Evolutionary conservation across 2,888 invertebrate genomes (phyloP), one percentile per base, ranked within the genome.

Genomic region (Drosophila sordidapex): DNA sequence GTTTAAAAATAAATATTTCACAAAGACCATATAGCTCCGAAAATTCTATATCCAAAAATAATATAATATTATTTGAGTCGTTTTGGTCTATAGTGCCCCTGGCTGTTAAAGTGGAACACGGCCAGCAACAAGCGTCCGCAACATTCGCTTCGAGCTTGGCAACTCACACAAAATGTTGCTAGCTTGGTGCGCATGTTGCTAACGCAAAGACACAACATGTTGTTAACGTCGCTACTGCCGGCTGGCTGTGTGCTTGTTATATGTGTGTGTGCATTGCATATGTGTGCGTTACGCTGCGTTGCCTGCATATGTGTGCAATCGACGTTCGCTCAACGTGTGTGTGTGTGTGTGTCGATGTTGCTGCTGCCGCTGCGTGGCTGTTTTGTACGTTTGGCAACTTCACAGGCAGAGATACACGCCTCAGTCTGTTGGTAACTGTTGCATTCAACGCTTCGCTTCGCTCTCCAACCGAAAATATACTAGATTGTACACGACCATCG

Each of bases 361-460:
- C 67, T 75, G 84, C 78, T 75, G 82, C 80, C 78, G 89, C 84
- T 84, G 90, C 91, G 88, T 83, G 64, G 75, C 81, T 73, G 86
- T 89, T 91, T 91, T 91, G 91, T 91, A 79, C 75, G 86, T 89
- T 91, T 91, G 91, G 91, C 91, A 91, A 91, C 91, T 90, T 91
- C 84, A 86, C 88, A 80, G 90, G 89, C 79, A 90, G 79, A 85
- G 81, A 87, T 53, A 83, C 72, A 82, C 72, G 92, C 92, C 71
- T 92, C 92, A 93, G 91, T 93, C 92, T 92, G 90, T 90, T 91
- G 91, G 92, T 92, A 93, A 92, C 92, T 93, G 93, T 93, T 92
- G 93, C 92, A 93, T 86, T 78, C 89, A 83, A 79, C 89, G 87
- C 83, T 86, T 92, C 91, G 92, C 4, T 91, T 88, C 91, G 91